phyloP scores from a whole-genome alignment of 1,140 invertebrate genomes.

The Trichonephila inaurata region DNA sequence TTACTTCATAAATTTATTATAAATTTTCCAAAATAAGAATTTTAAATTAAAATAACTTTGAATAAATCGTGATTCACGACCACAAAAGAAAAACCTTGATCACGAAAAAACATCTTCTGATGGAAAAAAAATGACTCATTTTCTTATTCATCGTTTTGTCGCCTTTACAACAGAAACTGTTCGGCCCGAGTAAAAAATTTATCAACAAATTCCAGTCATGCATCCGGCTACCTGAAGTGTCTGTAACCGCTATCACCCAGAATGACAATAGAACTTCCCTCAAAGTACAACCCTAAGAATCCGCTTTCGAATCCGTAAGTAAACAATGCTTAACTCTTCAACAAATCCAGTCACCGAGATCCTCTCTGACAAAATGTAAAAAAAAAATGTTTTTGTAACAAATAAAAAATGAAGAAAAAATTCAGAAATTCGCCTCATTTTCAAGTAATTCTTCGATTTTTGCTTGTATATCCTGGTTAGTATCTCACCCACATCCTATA shows the following conservation, averaged over 20 bases:
- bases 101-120: too few relatives aligned
- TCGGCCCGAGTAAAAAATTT: neutral
- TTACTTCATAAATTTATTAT: too few relatives aligned
- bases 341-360: neutral
- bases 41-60: too few relatives aligned
- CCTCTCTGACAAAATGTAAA: neutral
- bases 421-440: slow-evolving; percentile 52
- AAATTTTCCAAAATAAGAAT: too few relatives aligned
- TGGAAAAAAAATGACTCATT: too few relatives aligned
- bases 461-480: slow-evolving; percentile 60
- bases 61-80: too few relatives aligned
- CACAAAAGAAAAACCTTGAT: too few relatives aligned
- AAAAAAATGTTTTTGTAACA: neutral
- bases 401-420: neutral
- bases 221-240: slow-evolving; percentile 17
- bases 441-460: slow-evolving; percentile 60
- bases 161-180: too few relatives aligned
- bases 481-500: slow-evolving; percentile 72
- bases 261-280: neutral
- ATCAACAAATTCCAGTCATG: neutral
- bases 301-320: slow-evolving; percentile 61
- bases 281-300: neutral
- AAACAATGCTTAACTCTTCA: slow-evolving; percentile 33
- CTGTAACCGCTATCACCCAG: neutral
- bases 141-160: too few relatives aligned